Evolutionary conservation across 2,888 invertebrate genomes (phyloP).

Genomic region (Microctonus aethiopoides): DNA sequence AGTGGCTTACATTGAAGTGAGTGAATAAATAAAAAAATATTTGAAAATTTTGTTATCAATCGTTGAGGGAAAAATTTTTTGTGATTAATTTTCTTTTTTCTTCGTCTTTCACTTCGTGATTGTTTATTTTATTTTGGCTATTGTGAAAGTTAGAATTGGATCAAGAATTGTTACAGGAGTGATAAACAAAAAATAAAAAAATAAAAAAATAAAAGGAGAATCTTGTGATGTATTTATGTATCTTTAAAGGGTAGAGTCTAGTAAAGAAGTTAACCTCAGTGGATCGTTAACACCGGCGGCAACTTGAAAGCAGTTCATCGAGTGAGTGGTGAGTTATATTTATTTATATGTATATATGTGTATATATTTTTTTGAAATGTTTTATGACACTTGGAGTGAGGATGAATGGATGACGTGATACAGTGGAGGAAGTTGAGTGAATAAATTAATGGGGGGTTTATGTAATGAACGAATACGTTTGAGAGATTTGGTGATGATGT

Average conservation of each 20-base stretch:
- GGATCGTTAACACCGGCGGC: constrained; percentile 48
- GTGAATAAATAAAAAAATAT: not conserved
- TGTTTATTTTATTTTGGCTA: not conserved
- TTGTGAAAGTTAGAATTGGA: not conserved
- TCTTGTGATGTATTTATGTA: not conserved
- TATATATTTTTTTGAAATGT: not conserved
- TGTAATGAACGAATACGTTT: too few species aligned
- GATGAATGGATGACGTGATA: too few species aligned
- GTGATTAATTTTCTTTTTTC: not conserved
- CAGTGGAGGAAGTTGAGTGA: too few species aligned
- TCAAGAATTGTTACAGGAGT: not conserved
- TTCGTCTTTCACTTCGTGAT: too few species aligned
- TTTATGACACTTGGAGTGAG: too few species aligned
- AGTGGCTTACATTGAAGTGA: not conserved
- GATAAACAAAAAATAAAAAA: not conserved
- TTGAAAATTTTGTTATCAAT: not conserved
- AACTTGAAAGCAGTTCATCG: constrained; percentile 42
- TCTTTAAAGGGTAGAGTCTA: not conserved
- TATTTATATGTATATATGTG: constrained; percentile 12
- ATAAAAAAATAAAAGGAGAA: not conserved
- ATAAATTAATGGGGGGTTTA: too few species aligned
- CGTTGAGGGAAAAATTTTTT: not conserved
- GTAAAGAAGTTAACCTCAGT: constrained; percentile 31
- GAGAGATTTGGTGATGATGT: too few species aligned
- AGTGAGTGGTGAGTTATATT: constrained; percentile 43